Conservation (phyloP, 1,140 invertebrate species). For the Drosophila jambulina region DNA sequence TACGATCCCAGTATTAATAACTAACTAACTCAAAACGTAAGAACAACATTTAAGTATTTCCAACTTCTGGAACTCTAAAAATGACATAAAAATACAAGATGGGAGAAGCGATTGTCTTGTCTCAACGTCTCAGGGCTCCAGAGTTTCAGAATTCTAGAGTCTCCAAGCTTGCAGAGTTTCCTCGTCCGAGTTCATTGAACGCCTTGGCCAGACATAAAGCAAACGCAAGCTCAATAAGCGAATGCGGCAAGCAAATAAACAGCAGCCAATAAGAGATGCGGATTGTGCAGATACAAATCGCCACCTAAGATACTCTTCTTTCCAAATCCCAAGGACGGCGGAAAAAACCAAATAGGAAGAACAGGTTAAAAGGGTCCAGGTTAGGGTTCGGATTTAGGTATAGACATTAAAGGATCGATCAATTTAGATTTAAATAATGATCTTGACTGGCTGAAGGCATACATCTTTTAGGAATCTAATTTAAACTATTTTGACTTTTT, state of each 20-base stretch:
- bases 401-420: conserved; percentile 9
- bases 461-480: neutral
- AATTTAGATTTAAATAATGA: conserved; percentile 5
- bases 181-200: conserved; percentile 75
- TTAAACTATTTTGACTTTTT: neutral
- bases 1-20: no score
- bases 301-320: conserved; percentile 58
- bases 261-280: conserved; percentile 79
- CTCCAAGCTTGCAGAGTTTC: conserved; percentile 30
- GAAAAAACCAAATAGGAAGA: conserved; percentile 5
- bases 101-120: conserved; percentile 40
- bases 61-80: conserved; percentile 15
- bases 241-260: conserved; percentile 77
- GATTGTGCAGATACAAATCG: conserved; percentile 73
- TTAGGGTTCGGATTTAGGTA: neutral
- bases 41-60: no score
- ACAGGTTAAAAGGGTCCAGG: conserved; percentile 29
- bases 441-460: no score
- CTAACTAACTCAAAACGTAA: neutral
- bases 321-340: conserved; percentile 8
- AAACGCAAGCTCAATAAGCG: conserved; percentile 76
- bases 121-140: conserved; percentile 17
- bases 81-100: conserved; percentile 9
- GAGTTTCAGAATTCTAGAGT: conserved; percentile 21
- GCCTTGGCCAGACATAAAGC: conserved; percentile 61